Evolutionary conservation across 2,113 vertebrate species (phyloP).

Genomic region (Archilochus colubris): DNA sequence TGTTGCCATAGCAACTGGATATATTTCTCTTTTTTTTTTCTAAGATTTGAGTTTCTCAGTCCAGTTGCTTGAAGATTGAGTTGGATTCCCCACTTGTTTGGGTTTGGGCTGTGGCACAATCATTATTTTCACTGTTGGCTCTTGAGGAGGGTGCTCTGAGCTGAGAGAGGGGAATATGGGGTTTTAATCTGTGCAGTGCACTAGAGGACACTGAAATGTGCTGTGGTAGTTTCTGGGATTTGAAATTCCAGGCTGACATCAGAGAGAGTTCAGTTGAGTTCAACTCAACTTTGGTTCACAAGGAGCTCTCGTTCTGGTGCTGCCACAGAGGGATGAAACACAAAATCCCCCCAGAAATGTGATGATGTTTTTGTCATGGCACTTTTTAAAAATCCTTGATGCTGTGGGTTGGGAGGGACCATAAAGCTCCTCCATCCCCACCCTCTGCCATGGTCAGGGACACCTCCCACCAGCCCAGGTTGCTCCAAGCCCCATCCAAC

Average conservation of each 20-base stretch:
- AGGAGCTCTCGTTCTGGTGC: accelerated
- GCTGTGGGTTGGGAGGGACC: too few species aligned
- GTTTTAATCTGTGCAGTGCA: background rate
- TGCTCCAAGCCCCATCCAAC: too few species aligned
- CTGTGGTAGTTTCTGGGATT: accelerated
- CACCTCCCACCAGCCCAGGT: too few species aligned
- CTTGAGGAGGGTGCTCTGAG: background rate
- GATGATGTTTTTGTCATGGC: background rate
- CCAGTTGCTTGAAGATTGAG: constrained; percentile 14
- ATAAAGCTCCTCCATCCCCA: too few species aligned
- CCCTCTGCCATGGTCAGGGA: too few species aligned
- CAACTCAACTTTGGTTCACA: background rate
- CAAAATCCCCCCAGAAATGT: accelerated
- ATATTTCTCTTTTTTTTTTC: constrained; percentile 38
- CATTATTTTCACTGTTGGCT: background rate
- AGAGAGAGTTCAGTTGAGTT: background rate
- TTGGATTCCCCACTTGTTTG: background rate
- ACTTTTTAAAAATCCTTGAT: background rate
- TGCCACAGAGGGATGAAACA: background rate
- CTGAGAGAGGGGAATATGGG: background rate
- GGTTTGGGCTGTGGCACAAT: too few species aligned
- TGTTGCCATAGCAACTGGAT: constrained; percentile 70
- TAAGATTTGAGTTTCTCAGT: constrained; percentile 18
- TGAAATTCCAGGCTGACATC: background rate
- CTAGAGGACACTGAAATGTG: accelerated